Conservation (phyloP, 2,113 vertebrate genomes). For the Burhinus oedicnemus region DNA sequence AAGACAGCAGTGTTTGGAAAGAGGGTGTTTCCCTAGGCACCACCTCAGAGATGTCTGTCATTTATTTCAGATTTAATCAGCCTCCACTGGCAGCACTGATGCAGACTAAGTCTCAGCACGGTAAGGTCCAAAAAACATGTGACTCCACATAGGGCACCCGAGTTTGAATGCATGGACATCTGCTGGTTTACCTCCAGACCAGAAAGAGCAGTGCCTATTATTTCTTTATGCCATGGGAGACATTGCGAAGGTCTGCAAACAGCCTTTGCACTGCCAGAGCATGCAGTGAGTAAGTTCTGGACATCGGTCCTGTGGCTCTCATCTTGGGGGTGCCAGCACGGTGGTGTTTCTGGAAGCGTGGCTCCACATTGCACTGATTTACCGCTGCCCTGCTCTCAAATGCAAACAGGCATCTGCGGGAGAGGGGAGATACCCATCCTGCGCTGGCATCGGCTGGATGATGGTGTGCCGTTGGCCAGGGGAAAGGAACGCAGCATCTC, state of each 20-base stretch:
- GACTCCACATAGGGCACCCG: neutral
- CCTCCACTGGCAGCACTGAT: neutral
- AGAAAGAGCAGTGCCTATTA: neutral
- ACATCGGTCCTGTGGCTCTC: fast-evolving
- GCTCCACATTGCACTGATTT: fast-evolving
- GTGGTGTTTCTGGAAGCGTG: neutral
- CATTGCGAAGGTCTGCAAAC: neutral
- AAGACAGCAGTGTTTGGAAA: neutral
- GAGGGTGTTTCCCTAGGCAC: neutral
- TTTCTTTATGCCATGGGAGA: neutral
- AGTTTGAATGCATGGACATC: neutral
- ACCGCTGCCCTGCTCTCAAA: neutral
- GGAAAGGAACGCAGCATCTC: conserved; percentile 29
- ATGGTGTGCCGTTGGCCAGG: neutral
- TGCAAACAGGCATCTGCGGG: fast-evolving
- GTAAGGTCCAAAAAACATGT: neutral
- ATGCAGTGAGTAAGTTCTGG: fast-evolving
- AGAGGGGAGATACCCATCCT: neutral
- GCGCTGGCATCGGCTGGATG: neutral
- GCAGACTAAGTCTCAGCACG: neutral
- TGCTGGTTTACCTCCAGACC: neutral
- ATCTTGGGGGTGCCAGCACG: neutral
- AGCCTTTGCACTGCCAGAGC: neutral
- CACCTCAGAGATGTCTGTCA: neutral
- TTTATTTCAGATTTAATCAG: neutral